These are phyloP conservation scores for Ceratoteleas bidentatus DNA, from an alignment of 1,140 invertebrate species.

Conservation along the genomic window DNA sequence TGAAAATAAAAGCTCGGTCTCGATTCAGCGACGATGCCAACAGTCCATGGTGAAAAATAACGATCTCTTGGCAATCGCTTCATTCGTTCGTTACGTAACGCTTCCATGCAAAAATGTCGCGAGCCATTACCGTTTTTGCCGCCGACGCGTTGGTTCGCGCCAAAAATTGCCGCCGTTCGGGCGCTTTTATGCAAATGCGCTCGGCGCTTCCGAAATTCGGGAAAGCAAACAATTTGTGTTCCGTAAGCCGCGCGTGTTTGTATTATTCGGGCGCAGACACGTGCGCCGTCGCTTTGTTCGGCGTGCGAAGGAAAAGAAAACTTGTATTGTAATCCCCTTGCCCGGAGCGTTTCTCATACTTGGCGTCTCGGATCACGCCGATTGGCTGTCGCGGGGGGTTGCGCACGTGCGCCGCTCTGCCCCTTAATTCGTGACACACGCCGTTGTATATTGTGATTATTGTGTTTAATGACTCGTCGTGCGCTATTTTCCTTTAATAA, in stretches of 20 bases:
- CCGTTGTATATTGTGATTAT: constrained; percentile 66
- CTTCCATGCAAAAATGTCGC: constrained; percentile 9
- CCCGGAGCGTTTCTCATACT: constrained; percentile 43
- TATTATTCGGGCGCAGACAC: constrained; percentile 50
- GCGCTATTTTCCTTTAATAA: constrained; percentile 64
- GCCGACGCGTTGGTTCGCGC: neutral
- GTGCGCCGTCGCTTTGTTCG: constrained; percentile 59
- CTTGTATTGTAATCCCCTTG: constrained; percentile 58
- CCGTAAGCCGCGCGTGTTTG: constrained; percentile 34
- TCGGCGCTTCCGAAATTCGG: constrained; percentile 8
- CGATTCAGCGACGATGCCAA: constrained; percentile 62
- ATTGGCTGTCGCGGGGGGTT: constrained; percentile 50
- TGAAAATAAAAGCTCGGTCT: constrained; percentile 65
- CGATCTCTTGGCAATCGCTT: constrained; percentile 43
- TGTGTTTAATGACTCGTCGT: constrained; percentile 67
- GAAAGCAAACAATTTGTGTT: constrained; percentile 46
- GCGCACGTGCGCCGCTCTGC: constrained; percentile 60
- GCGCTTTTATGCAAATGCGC: neutral
- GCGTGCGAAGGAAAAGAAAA: constrained; percentile 64
- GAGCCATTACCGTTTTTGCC: neutral
- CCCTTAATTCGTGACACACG: constrained; percentile 65
- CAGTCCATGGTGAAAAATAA: constrained; percentile 57
- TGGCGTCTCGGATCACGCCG: constrained; percentile 50
- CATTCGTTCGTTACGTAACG: constrained; percentile 26
- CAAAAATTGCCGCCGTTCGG: neutral